phyloP scores from a whole-genome alignment of 2,888 invertebrate species.

The Leucoma salicis region DNA sequence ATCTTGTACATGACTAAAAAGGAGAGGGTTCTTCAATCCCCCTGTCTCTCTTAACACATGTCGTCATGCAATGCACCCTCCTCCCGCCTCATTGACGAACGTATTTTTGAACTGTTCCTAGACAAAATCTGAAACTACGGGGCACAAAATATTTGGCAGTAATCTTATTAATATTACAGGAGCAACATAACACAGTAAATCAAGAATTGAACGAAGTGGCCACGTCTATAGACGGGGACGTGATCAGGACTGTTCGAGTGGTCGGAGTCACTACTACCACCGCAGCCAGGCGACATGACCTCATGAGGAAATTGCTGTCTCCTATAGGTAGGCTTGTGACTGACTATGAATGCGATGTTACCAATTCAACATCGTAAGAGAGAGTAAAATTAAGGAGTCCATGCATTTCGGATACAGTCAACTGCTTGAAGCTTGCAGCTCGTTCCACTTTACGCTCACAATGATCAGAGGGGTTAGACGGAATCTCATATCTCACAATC shows the following conservation, averaged over 20 bases:
- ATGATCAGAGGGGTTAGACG: too few relatives aligned
- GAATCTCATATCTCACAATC: too few relatives aligned
- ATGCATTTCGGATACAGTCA: too few relatives aligned
- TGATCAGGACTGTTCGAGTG: conserved; percentile 78
- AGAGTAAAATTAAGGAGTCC: too few relatives aligned
- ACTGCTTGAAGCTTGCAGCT: too few relatives aligned
- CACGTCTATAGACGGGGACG: conserved; percentile 80
- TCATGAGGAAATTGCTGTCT: conserved; percentile 83
- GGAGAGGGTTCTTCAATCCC: conserved; percentile 15
- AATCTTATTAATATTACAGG: conserved; percentile 17
- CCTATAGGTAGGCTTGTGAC: conserved; percentile 79
- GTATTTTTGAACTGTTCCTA: background rate
- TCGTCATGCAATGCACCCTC: background rate
- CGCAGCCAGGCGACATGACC: conserved; percentile 85
- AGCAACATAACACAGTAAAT: conserved; percentile 48
- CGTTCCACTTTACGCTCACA: too few relatives aligned
- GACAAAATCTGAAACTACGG: too few relatives aligned
- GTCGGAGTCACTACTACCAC: conserved; percentile 90
- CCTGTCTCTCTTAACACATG: background rate
- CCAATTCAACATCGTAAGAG: too few relatives aligned
- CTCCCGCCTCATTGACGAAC: too few relatives aligned
- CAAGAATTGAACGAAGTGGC: conserved; percentile 76
- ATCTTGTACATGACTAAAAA: too few relatives aligned
- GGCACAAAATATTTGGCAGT: too few relatives aligned
- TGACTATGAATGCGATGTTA: too few relatives aligned